A percentile compares a stretch with the other conserved stretches of the same genome.
Conservation (phyloP, 2,888 invertebrate genomes). For the Temnothorax ravouxi region DNA sequence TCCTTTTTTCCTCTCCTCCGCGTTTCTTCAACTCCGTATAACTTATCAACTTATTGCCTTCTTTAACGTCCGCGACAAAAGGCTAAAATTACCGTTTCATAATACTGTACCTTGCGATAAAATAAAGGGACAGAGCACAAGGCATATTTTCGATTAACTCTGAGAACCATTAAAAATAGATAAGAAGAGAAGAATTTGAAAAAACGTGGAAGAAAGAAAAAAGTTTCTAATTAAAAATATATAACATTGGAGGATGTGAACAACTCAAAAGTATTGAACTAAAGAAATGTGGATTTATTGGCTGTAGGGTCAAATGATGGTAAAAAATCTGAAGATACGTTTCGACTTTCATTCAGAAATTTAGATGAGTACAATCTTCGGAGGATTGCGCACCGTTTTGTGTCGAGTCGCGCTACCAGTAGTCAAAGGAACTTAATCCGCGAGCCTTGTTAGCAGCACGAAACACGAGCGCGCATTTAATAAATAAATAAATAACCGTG, state of each 20-base stretch:
- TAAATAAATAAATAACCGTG: slow-evolving; percentile 76
- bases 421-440: slow-evolving; percentile 47
- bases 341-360: background rate
- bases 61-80: slow-evolving; percentile 59
- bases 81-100: slow-evolving; percentile 32
- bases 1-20: slow-evolving; percentile 48
- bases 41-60: slow-evolving; percentile 69
- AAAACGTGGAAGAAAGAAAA: background rate
- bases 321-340: background rate
- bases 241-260: background rate
- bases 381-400: background rate
- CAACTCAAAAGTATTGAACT: background rate
- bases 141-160: background rate
- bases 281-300: background rate
- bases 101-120: slow-evolving; percentile 5
- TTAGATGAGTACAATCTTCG: background rate
- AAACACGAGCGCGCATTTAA: slow-evolving; percentile 62
- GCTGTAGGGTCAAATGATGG: background rate
- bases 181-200: background rate
- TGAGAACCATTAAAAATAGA: background rate
- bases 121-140: background rate
- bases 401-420: slow-evolving; percentile 4
- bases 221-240: background rate
- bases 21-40: slow-evolving; percentile 54
- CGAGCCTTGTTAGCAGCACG: slow-evolving; percentile 55